These are phyloP conservation scores for Troides oblongomaculatus DNA, from an alignment of 2,888 invertebrate species.

Conservation along the genomic window DNA sequence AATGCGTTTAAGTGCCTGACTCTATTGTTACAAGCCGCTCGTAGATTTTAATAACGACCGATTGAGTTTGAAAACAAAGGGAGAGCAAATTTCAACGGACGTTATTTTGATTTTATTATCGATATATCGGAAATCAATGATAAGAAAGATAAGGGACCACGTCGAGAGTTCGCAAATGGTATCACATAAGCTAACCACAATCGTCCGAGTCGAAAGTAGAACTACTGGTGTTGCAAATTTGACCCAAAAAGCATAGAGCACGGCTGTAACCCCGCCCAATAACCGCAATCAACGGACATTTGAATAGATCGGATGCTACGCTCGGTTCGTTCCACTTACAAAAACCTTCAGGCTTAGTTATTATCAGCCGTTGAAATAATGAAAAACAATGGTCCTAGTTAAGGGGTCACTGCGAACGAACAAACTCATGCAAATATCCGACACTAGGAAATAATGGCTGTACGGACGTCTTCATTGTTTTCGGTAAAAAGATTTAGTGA, in stretches of 20 bases:
- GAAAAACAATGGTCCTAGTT: slow-evolving; percentile 67
- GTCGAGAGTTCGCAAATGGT: neutral
- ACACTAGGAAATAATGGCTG: slow-evolving; percentile 60
- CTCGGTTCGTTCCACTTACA: slow-evolving; percentile 63
- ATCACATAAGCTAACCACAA: neutral
- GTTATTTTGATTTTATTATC: slow-evolving; percentile 10
- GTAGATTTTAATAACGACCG: slow-evolving; percentile 33
- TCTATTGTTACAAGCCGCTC: slow-evolving; percentile 33
- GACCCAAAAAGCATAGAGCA: slow-evolving; percentile 42
- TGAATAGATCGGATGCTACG: slow-evolving; percentile 49
- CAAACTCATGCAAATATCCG: slow-evolving; percentile 64
- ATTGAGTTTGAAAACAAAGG: slow-evolving; percentile 28
- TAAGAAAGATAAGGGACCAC: slow-evolving; percentile 7
- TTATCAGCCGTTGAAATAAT: slow-evolving; percentile 67
- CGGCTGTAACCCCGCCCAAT: slow-evolving; percentile 43
- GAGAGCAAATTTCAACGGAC: slow-evolving; percentile 14
- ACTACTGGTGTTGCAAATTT: slow-evolving; percentile 32
- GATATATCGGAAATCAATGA: neutral
- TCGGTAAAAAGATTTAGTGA: slow-evolving; percentile 53
- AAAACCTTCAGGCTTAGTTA: slow-evolving; percentile 57
- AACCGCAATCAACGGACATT: slow-evolving; percentile 52
- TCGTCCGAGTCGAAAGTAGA: slow-evolving; percentile 14
- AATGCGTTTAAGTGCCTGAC: slow-evolving; percentile 35
- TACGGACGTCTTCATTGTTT: slow-evolving; percentile 56
- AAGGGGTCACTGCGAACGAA: slow-evolving; percentile 57